A percentile compares a stretch with the other conserved stretches of the same genome.
Evolutionary conservation across 2,888 invertebrate genomes (phyloP).

Genomic region (Eledone cirrhosa): DNA sequence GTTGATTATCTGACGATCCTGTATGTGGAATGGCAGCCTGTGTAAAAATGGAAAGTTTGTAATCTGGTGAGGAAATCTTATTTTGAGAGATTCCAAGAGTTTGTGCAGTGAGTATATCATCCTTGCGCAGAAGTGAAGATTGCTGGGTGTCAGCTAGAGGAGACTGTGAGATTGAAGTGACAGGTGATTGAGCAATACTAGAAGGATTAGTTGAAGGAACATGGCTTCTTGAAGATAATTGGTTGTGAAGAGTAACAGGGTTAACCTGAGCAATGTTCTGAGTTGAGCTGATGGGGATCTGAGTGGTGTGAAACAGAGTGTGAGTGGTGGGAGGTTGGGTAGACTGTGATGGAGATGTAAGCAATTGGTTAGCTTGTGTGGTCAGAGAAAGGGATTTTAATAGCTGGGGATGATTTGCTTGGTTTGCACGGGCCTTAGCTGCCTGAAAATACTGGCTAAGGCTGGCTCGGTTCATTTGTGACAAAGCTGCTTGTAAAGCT

Average conservation of each 20-base stretch:
- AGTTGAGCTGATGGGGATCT: not conserved
- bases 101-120: slow-evolving; percentile 17
- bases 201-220: slow-evolving; percentile 22
- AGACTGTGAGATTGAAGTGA: not conserved
- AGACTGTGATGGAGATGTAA: not conserved
- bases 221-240: too few species aligned
- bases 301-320: too few species aligned
- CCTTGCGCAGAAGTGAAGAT: slow-evolving; percentile 10
- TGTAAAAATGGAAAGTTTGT: slow-evolving; percentile 26
- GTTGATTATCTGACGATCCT: not conserved
- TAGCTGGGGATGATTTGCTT: not conserved
- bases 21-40: not conserved
- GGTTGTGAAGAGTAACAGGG: too few species aligned
- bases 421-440: slow-evolving; percentile 4
- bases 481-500: slow-evolving; percentile 16
- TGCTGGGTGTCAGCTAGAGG: slow-evolving; percentile 13
- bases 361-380: not conserved
- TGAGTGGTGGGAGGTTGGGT: not conserved
- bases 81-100: slow-evolving; percentile 11
- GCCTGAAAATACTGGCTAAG: slow-evolving; percentile 17
- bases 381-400: slow-evolving; percentile 15
- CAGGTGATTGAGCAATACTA: not conserved
- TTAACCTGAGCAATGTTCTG: slow-evolving; percentile 14
- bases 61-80: not conserved
- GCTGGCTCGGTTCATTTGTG: slow-evolving; percentile 17